Evolutionary conservation across 1,140 invertebrate species (phyloP).

Genomic region (Spodoptera frugiperda): DNA sequence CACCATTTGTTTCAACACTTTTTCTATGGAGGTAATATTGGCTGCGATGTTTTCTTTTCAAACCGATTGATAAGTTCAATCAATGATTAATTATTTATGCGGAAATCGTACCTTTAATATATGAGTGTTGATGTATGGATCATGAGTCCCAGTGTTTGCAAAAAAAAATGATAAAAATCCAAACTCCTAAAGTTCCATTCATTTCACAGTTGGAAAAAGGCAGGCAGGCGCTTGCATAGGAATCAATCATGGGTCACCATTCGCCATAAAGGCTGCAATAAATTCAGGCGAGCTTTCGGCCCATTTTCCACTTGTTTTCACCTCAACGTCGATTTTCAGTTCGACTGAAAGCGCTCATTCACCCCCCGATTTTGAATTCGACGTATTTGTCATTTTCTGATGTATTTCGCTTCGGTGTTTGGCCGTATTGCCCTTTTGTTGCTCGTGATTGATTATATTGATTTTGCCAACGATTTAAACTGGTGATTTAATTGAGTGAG

Average conservation of each 20-base stretch:
- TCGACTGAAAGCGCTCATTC: conserved; percentile 44
- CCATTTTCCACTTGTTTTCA: conserved; percentile 73
- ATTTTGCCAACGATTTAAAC: conserved; percentile 35
- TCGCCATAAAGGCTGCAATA: conserved; percentile 65
- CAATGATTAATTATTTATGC: too few species aligned
- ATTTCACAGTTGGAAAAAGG: conserved; percentile 36
- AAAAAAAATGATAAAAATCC: not conserved
- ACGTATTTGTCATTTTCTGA: conserved; percentile 61
- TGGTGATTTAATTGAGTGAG: conserved; percentile 39
- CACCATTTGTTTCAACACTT: conserved; percentile 14
- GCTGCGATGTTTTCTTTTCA: not conserved
- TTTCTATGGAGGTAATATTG: conserved; percentile 7
- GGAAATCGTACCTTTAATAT: too few species aligned
- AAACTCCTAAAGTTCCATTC: conserved; percentile 13
- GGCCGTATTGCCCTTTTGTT: conserved; percentile 44
- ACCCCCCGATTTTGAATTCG: conserved; percentile 45
- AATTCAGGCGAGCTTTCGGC: conserved; percentile 62
- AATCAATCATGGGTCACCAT: conserved; percentile 66
- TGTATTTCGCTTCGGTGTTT: conserved; percentile 42
- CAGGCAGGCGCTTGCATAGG: conserved; percentile 48
- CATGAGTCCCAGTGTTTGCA: not conserved
- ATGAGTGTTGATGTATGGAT: not conserved
- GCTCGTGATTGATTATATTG: conserved; percentile 34
- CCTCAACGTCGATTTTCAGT: conserved; percentile 51
- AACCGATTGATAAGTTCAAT: too few species aligned